phyloP scores from a whole-genome alignment of 2,797 vertebrate genomes.

The Fistularia commersonii region DNA sequence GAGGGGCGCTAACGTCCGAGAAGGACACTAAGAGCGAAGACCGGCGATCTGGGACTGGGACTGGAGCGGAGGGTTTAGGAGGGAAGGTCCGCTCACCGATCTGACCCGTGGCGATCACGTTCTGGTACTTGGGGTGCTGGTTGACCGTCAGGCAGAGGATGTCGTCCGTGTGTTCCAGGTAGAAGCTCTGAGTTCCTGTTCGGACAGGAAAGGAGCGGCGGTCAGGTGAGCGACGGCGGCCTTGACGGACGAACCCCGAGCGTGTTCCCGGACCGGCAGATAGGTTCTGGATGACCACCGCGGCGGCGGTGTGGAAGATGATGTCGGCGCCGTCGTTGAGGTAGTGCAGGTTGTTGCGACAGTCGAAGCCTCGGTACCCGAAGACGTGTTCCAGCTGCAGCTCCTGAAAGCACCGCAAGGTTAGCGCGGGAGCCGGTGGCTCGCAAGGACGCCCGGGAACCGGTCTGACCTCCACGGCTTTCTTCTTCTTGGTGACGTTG shows the following conservation, averaged over 20 bases:
- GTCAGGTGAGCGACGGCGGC: neutral
- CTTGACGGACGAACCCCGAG: neutral
- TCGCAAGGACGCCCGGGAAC: neutral
- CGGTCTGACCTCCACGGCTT: conserved; percentile 71
- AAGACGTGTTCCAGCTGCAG: conserved; percentile 94
- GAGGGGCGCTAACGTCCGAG: neutral
- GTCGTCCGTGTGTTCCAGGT: conserved; percentile 95
- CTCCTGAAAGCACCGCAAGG: conserved; percentile 68
- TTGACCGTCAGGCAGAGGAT: conserved; percentile 97
- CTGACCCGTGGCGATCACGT: conserved; percentile 93
- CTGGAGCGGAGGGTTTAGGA: too few relatives aligned
- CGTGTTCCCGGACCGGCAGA: conserved; percentile 77
- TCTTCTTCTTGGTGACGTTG: conserved; percentile 91
- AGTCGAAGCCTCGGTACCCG: conserved; percentile 93
- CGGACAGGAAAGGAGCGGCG: neutral
- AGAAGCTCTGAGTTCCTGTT: conserved; percentile 93
- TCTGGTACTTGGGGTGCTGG: conserved; percentile 96
- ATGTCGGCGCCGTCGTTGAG: conserved; percentile 94
- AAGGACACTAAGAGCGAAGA: too few relatives aligned
- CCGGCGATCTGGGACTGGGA: too few relatives aligned
- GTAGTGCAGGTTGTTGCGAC: conserved; percentile 97
- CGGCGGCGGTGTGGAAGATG: conserved; percentile 90
- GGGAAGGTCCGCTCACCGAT: conserved; percentile 79
- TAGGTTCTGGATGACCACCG: conserved; percentile 88
- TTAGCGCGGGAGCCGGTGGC: too few relatives aligned